These are phyloP conservation scores for Esox masquinongy DNA, from an alignment of 2,797 vertebrate genomes.

Conservation along the genomic window DNA sequence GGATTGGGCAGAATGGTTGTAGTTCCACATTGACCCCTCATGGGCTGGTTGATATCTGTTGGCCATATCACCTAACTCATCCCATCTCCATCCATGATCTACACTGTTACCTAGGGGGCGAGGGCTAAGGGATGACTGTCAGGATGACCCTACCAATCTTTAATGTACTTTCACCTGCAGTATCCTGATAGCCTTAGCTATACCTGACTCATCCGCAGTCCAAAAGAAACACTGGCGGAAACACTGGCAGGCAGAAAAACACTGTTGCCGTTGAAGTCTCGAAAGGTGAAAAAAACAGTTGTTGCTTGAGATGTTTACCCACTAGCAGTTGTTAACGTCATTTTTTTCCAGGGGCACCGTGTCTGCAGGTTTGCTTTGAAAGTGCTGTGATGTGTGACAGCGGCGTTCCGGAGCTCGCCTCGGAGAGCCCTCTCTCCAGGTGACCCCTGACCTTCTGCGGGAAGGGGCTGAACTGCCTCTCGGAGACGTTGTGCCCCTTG, in stretches of 20 bases:
- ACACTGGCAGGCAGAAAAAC: not conserved
- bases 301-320: not conserved
- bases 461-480: constrained; percentile 31
- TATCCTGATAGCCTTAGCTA: constrained; percentile 1
- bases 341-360: not conserved
- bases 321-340: not conserved
- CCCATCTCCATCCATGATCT: not conserved
- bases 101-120: not conserved
- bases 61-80: not conserved
- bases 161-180: not conserved
- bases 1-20: not conserved
- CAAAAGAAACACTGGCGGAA: not conserved
- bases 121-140: not conserved
- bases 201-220: not conserved
- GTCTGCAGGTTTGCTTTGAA: not conserved
- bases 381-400: constrained; percentile 6
- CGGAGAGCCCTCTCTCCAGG: constrained; percentile 14
- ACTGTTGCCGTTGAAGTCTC: not conserved
- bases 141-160: not conserved
- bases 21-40: not conserved
- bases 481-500: constrained; percentile 20
- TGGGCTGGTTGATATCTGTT: not conserved
- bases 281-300: not conserved
- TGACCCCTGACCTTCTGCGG: constrained; percentile 31
- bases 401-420: not conserved